These are phyloP conservation scores for Sarcophaga carnaria DNA, from an alignment of 2,888 invertebrate species.

Conservation along the genomic window DNA sequence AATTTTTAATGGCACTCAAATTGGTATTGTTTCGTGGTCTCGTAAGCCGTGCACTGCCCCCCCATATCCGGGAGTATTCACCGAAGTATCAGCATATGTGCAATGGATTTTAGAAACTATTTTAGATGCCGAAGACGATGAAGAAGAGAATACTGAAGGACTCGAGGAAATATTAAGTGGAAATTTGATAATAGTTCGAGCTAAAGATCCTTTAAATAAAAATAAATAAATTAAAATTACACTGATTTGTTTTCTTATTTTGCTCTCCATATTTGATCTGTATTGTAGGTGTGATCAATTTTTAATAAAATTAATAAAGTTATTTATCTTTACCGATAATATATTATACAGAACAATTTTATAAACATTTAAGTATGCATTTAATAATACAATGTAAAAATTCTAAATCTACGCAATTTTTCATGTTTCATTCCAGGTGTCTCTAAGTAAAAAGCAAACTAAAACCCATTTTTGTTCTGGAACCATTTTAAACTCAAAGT, in stretches of 20 bases:
- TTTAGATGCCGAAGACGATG: slow-evolving; percentile 66
- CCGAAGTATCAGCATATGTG: slow-evolving; percentile 80
- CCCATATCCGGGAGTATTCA: slow-evolving; percentile 82
- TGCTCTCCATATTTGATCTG: background rate
- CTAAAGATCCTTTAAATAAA: slow-evolving; percentile 23
- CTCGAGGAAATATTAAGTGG: slow-evolving; percentile 71
- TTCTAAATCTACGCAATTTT: background rate
- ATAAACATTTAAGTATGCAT: background rate
- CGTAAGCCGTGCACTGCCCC: slow-evolving; percentile 81
- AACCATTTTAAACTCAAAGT: slow-evolving; percentile 59
- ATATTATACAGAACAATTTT: too few relatives aligned
- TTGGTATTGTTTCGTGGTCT: slow-evolving; percentile 82
- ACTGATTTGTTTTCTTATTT: background rate
- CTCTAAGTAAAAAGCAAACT: slow-evolving; percentile 41
- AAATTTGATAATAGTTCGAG: slow-evolving; percentile 71
- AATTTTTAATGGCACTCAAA: slow-evolving; percentile 77
- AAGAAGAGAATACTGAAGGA: slow-evolving; percentile 52
- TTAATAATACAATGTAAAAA: background rate
- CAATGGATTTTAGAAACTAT: slow-evolving; percentile 78
- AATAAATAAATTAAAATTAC: slow-evolving; percentile 17
- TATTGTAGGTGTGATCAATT: too few relatives aligned
- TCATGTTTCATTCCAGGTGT: slow-evolving; percentile 54
- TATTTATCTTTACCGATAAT: too few relatives aligned
- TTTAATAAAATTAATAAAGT: too few relatives aligned
- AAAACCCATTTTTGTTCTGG: slow-evolving; percentile 67